Evolutionary conservation across 2,113 vertebrate species (phyloP).

Genomic region (Gallinago media): DNA sequence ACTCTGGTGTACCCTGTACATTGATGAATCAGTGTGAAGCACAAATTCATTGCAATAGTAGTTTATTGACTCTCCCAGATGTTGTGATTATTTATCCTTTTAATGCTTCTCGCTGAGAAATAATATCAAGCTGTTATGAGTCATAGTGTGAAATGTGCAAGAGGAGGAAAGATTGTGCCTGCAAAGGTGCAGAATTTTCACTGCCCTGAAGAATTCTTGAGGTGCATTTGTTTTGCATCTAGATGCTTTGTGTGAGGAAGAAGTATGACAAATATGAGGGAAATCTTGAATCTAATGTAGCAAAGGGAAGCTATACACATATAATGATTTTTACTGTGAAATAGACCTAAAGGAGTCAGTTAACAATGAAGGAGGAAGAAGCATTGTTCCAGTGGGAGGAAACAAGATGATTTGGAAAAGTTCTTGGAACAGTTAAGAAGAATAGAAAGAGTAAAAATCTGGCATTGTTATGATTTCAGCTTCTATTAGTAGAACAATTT

Average conservation of each 20-base stretch:
- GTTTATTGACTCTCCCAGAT: background rate
- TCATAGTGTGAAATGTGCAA: background rate
- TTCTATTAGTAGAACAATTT: background rate
- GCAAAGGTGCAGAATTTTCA: background rate
- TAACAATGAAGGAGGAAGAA: background rate
- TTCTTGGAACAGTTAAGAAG: background rate
- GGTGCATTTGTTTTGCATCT: background rate
- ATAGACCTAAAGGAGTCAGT: background rate
- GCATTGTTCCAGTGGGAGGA: background rate
- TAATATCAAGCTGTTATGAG: background rate
- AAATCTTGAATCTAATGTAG: background rate
- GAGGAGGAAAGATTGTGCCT: background rate
- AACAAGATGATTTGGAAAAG: conserved; percentile 16
- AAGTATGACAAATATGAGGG: background rate
- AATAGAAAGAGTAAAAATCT: background rate
- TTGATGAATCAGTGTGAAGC: background rate
- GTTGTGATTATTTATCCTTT: background rate
- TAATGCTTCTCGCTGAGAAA: background rate
- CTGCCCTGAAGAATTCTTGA: background rate
- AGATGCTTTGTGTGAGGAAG: background rate
- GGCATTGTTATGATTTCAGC: background rate
- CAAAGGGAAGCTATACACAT: background rate
- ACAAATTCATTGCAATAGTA: background rate
- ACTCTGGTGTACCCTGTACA: background rate
- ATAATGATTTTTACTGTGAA: background rate